Base-by-base conservation (phyloP, 2,888 invertebrate genomes). In the Ichneumoninae sp. region DNA sequence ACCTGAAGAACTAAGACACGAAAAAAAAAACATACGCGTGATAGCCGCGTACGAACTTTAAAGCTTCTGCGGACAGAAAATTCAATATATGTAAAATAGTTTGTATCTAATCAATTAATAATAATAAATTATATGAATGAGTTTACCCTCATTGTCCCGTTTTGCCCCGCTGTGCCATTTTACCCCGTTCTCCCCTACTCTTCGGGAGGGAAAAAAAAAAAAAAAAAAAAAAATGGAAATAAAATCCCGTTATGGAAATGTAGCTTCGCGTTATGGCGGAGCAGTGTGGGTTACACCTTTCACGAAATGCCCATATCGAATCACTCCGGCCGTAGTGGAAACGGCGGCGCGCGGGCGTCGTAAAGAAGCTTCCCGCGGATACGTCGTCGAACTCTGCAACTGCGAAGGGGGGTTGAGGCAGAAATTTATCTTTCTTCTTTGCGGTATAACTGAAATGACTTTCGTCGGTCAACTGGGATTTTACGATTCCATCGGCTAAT, bases 201-300 rank as follows among this genome's bases (percentile, higher is more conserved):
- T 63, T 52, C 60, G 60, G 65, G 71, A 57, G 65, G 47, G 47
- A 1, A 16, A 69, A 90, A 90, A 30, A 50, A 65, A 82, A 91
- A 91, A n/a, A n/a, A 26, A 26, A 82, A 91, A 91, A 22, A 22
- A 26, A 26, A 91, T 91, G 90, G 89, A 89, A 90, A 91, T 91
- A 90, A 90, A 89, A 90, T 90, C 88, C 88, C 87, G 88, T 91
- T 90, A 90, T 91, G 91, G 91, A 90, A 91, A 91, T 91, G 82
- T 75, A 78, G 75, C 40, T 63, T 4, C 16, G 66, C 50, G 54
- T 78, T 84, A 36, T 26, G 66, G 63, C 63, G 65, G 26, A 65
- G 63, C 54, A 40, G 70, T 75, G 30, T 52, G 36, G 10, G 13
- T 33, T 76, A 75, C 83, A 83, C 85, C 87, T 89, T 86, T 85